Conservation (phyloP, 2,888 invertebrate genomes). For the Barypeithes pellucidus region DNA sequence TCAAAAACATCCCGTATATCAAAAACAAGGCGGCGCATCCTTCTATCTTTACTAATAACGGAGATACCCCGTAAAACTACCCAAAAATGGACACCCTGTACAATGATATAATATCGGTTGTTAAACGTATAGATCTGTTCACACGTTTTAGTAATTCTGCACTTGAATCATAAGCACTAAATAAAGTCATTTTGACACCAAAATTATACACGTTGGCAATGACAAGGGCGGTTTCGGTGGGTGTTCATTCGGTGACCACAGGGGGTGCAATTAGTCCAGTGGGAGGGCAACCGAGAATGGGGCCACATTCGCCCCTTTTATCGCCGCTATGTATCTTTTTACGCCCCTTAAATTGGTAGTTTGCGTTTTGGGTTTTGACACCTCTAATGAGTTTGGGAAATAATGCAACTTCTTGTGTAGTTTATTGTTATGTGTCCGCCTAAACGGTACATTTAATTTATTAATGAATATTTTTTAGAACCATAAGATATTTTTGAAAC, state of each 20-base stretch:
- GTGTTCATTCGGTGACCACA: conserved; percentile 58
- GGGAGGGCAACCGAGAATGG: conserved; percentile 56
- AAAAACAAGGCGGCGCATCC: no score
- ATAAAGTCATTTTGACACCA: conserved; percentile 55
- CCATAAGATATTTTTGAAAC: no score
- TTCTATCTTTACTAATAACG: no score
- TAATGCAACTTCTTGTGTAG: conserved; percentile 4
- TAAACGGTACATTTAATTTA: no score
- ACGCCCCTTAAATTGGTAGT: conserved; percentile 49
- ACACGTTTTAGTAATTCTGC: background rate
- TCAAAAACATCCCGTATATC: no score
- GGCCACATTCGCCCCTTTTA: conserved; percentile 55
- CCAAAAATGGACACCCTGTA: no score
- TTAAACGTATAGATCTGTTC: background rate
- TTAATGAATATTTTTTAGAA: no score
- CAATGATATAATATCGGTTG: no score
- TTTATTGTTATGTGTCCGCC: background rate
- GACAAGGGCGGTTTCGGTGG: conserved; percentile 57
- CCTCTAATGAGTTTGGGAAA: conserved; percentile 21
- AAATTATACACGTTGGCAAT: conserved; percentile 58
- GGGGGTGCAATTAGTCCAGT: conserved; percentile 60
- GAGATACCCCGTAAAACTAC: no score
- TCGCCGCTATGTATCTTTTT: conserved; percentile 41
- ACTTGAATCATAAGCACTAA: background rate
- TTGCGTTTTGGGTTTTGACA: conserved; percentile 35